Conservation (phyloP, 2,888 invertebrate species). For the Hyalella azteca region DNA sequence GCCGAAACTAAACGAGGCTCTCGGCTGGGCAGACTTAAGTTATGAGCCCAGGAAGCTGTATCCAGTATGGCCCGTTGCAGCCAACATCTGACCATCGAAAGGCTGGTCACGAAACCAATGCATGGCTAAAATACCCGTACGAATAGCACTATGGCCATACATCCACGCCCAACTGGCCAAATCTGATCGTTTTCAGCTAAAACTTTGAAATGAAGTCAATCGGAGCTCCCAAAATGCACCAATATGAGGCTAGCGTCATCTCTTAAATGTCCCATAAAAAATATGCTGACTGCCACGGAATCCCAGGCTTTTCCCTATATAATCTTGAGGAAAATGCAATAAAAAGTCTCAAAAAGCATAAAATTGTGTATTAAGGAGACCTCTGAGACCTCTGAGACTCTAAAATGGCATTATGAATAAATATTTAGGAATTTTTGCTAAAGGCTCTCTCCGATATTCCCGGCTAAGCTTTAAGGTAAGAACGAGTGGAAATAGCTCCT, state of each 20-base stretch:
- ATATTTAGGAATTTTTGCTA: constrained; percentile 22
- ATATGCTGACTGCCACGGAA: constrained; percentile 34
- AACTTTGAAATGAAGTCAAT: constrained; percentile 36
- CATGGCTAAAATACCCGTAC: background rate
- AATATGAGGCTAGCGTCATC: constrained; percentile 33
- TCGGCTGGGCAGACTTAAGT: background rate
- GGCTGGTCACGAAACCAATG: background rate
- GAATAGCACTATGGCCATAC: background rate
- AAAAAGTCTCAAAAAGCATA: constrained; percentile 20
- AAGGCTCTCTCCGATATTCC: background rate
- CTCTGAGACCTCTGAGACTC: constrained; percentile 16
- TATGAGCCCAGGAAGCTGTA: constrained; percentile 13
- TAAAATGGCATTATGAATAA: constrained; percentile 24
- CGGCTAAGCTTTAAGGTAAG: background rate
- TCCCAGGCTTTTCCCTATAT: constrained; percentile 1
- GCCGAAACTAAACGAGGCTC: background rate
- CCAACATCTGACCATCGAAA: background rate
- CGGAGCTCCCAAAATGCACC: constrained; percentile 34
- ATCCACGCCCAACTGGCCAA: background rate
- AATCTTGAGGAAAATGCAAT: constrained; percentile 33
- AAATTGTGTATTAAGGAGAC: constrained; percentile 25
- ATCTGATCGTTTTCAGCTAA: constrained; percentile 25
- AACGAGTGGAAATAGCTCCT: background rate
- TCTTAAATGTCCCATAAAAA: constrained; percentile 33
- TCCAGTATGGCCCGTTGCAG: background rate